Conservation (phyloP, 2,113 vertebrate species). For the Sciurus niger region DNA sequence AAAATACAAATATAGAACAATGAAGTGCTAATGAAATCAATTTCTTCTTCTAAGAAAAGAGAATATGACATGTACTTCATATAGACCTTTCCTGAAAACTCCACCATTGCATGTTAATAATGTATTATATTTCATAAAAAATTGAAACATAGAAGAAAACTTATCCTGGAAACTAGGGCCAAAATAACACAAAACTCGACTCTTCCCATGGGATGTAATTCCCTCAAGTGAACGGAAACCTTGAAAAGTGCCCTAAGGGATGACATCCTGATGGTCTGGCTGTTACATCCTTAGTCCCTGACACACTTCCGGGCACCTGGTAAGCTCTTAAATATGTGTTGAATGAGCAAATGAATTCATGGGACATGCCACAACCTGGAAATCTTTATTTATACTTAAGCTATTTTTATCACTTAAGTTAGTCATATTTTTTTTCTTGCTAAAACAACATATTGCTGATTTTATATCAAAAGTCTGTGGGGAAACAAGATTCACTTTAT, state of each 20-base stretch:
- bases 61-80: accelerated
- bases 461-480: conserved; percentile 74
- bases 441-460: conserved; percentile 79
- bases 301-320: background rate
- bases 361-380: conserved; percentile 33
- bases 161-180: background rate
- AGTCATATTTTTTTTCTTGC: conserved; percentile 55
- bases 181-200: background rate
- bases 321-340: background rate
- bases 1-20: background rate
- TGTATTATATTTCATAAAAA: background rate
- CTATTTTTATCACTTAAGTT: conserved; percentile 72
- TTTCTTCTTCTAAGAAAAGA: background rate
- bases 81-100: background rate
- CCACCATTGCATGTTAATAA: background rate
- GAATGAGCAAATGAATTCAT: conserved; percentile 10
- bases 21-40: background rate
- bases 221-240: background rate
- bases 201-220: background rate
- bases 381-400: conserved; percentile 67
- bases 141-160: background rate
- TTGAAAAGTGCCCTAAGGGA: background rate
- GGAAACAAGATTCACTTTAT: conserved; percentile 78
- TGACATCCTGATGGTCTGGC: background rate
- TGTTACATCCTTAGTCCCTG: background rate